These are phyloP conservation scores for Creontiades dilutus DNA, from an alignment of 2,888 invertebrate species.

Conservation along the genomic window DNA sequence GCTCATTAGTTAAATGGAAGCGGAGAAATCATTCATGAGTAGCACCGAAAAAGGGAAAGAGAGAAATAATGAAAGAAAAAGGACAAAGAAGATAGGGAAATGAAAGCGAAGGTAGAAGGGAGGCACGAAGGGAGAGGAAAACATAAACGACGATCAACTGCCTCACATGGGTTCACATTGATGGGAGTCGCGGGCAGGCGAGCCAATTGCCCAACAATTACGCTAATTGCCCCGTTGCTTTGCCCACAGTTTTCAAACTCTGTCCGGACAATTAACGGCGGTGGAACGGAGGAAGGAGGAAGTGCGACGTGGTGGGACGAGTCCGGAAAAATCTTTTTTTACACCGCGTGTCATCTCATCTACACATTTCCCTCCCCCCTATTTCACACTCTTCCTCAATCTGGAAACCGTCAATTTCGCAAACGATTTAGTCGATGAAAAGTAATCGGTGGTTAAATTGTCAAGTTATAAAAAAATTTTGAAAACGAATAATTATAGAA, in stretches of 20 bases:
- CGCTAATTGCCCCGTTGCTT: conserved; percentile 55
- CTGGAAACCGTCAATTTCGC: too few species aligned
- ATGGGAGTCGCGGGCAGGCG: conserved; percentile 26
- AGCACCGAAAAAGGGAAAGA: too few species aligned
- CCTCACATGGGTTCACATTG: conserved; percentile 22
- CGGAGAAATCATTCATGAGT: too few species aligned
- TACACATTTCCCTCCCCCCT: background rate
- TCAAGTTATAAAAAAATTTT: too few species aligned
- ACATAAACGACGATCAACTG: background rate
- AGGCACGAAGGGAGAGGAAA: background rate
- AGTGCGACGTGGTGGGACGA: background rate
- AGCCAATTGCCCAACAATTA: conserved; percentile 61
- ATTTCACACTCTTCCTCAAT: too few species aligned
- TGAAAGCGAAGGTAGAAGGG: background rate
- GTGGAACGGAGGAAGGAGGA: background rate
- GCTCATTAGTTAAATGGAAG: too few species aligned
- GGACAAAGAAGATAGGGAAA: too few species aligned
- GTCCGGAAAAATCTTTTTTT: conserved; percentile 5
- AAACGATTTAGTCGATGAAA: too few species aligned
- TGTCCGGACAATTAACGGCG: conserved; percentile 1
- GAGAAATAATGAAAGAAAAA: too few species aligned
- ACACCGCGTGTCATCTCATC: background rate
- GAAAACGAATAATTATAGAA: too few species aligned
- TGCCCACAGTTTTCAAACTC: conserved; percentile 56
- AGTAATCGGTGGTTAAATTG: too few species aligned